Evolutionary conservation across 1,140 invertebrate species (phyloP).

Genomic region (Agrilus planipennis): DNA sequence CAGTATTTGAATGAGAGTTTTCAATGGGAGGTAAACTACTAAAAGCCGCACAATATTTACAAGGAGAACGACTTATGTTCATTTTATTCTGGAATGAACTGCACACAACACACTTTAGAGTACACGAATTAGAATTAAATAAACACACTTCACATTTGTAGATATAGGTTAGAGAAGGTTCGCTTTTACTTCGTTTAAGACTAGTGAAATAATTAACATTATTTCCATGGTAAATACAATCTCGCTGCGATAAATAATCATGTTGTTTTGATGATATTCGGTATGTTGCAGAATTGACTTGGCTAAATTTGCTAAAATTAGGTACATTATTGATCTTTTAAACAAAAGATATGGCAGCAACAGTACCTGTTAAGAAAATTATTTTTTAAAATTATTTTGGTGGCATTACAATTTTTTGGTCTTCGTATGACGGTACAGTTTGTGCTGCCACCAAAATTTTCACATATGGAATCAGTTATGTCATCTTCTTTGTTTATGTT

Average conservation of each 20-base stretch:
- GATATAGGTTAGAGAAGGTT: conserved; percentile 2
- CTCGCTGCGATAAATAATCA: no score
- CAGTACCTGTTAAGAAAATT: conserved; percentile 3
- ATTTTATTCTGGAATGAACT: conserved; percentile 19
- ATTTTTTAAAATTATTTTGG: not conserved
- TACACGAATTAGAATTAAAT: not conserved
- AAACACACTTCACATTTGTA: conserved; percentile 7
- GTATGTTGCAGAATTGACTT: no score
- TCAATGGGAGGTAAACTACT: conserved; percentile 23
- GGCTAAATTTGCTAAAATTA: no score
- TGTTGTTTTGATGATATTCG: no score
- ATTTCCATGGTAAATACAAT: no score
- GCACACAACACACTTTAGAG: conserved; percentile 22
- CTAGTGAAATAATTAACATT: no score
- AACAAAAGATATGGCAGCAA: not conserved
- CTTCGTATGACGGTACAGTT: conserved; percentile 26
- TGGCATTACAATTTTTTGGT: conserved; percentile 13
- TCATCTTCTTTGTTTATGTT: conserved; percentile 18
- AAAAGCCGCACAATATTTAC: conserved; percentile 26
- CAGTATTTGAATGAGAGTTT: conserved; percentile 18
- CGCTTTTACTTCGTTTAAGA: conserved; percentile 3
- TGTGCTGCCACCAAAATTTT: conserved; percentile 12
- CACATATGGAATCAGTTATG: conserved; percentile 5
- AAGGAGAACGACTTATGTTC: conserved; percentile 27
- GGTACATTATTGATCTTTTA: conserved; percentile 12